Evolutionary conservation across 2,113 vertebrate genomes (phyloP).

Genomic region (Oreochromis aureus): DNA sequence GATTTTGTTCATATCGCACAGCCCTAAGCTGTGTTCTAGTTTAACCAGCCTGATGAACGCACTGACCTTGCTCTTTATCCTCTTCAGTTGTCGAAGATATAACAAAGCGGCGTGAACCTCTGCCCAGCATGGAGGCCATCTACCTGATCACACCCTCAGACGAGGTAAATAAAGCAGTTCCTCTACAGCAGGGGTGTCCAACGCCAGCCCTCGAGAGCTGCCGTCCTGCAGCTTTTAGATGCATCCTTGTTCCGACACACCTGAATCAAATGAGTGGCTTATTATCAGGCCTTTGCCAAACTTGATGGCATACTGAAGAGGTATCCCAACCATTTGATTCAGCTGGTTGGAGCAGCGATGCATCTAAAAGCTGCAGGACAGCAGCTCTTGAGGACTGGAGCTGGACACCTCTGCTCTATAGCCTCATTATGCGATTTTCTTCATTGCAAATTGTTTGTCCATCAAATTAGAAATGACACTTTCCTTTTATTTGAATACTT

Average conservation of each 20-base stretch:
- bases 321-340: not conserved
- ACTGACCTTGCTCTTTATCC: not conserved
- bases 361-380: not conserved
- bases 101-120: conserved; percentile 87
- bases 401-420: not conserved
- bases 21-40: not conserved
- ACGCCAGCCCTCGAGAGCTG: not conserved
- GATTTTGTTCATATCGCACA: no score
- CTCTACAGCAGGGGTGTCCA: not conserved
- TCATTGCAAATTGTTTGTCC: not conserved
- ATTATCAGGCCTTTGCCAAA: not conserved
- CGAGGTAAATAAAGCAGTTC: conserved; percentile 71
- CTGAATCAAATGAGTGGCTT: not conserved
- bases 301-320: not conserved
- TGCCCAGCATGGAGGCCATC: conserved; percentile 95
- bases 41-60: not conserved
- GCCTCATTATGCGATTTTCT: not conserved
- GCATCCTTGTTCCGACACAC: rapidly evolving
- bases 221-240: not conserved
- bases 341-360: not conserved
- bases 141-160: conserved; percentile 94
- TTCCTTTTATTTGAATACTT: not conserved
- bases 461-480: not conserved
- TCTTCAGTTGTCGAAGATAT: conserved; percentile 92
- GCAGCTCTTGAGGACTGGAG: rapidly evolving